Conservation (phyloP, 1,140 invertebrate genomes). For the Pseudomyrmex cubaensis region DNA sequence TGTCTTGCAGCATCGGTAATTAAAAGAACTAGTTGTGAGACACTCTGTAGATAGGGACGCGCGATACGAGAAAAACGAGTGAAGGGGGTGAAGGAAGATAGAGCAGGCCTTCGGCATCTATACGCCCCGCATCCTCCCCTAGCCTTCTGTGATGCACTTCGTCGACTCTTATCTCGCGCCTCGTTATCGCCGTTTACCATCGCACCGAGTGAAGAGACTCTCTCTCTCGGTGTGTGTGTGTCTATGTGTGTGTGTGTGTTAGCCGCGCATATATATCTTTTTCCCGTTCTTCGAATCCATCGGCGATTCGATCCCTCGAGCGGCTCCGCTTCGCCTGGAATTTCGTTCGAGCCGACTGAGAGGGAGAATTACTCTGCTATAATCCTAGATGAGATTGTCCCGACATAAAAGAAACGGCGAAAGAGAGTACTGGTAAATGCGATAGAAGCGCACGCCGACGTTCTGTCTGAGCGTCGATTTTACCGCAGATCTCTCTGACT, state of each 20-base stretch:
- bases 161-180: slow-evolving; percentile 74
- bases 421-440: neutral
- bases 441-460: slow-evolving; percentile 27
- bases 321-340: slow-evolving; percentile 38
- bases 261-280: slow-evolving; percentile 45
- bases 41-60: slow-evolving; percentile 58
- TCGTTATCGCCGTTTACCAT: slow-evolving; percentile 78
- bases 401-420: slow-evolving; percentile 18
- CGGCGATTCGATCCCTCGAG: slow-evolving; percentile 63
- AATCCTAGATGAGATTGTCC: slow-evolving; percentile 68
- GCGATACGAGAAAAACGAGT: slow-evolving; percentile 47
- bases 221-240: neutral
- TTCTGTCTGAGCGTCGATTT: slow-evolving; percentile 20
- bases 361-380: slow-evolving; percentile 60
- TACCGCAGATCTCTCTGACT: neutral
- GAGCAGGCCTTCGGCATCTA: slow-evolving; percentile 14
- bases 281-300: slow-evolving; percentile 59
- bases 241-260: neutral
- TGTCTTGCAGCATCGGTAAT: neutral
- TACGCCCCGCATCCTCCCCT: slow-evolving; percentile 4
- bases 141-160: slow-evolving; percentile 63
- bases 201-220: slow-evolving; percentile 51
- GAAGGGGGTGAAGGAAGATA: slow-evolving; percentile 15
- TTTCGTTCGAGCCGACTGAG: slow-evolving; percentile 35
- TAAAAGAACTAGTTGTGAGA: slow-evolving; percentile 18